Percentiles rank a stretch among this genome's conserved stretches.
Evolutionary conservation across 2,797 vertebrate genomes (phyloP).

Genomic region (Spinus pinus): DNA sequence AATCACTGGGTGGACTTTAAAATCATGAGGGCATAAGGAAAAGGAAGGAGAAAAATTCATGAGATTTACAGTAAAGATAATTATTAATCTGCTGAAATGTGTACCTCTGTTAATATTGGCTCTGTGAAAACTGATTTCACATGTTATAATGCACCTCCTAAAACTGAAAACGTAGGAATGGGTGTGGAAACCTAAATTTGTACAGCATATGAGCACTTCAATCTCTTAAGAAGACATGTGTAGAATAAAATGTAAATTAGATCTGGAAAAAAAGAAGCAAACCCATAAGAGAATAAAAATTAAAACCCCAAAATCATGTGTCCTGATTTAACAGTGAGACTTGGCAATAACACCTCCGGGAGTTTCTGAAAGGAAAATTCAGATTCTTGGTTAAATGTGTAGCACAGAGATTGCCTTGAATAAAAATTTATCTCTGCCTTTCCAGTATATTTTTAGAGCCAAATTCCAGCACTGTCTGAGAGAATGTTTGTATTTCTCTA

Average conservation of each 20-base stretch:
- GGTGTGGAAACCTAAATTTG: conserved; percentile 47
- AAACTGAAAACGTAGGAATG: conserved; percentile 48
- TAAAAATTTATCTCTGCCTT: conserved; percentile 37
- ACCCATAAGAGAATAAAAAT: conserved; percentile 31
- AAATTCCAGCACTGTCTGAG: conserved; percentile 19
- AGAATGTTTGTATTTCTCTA: background rate
- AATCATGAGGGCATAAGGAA: conserved; percentile 15
- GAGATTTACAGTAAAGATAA: conserved; percentile 54
- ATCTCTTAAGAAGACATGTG: conserved; percentile 8
- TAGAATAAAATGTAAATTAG: conserved; percentile 39
- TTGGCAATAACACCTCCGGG: conserved; percentile 24
- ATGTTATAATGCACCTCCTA: conserved; percentile 21
- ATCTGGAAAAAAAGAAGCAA: conserved; percentile 39
- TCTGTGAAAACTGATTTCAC: conserved; percentile 43
- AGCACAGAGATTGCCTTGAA: background rate
- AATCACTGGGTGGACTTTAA: conserved; percentile 48
- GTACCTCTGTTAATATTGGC: conserved; percentile 33
- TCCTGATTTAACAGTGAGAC: background rate
- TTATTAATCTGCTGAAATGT: conserved; percentile 64
- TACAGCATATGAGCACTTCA: background rate
- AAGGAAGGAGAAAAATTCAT: conserved; percentile 54
- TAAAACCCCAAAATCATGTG: conserved; percentile 3
- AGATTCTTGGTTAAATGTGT: conserved; percentile 12
- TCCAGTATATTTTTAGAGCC: background rate
- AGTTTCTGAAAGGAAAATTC: conserved; percentile 24